Conservation (phyloP, 2,888 invertebrate genomes). For the Platypus cylindrus region DNA sequence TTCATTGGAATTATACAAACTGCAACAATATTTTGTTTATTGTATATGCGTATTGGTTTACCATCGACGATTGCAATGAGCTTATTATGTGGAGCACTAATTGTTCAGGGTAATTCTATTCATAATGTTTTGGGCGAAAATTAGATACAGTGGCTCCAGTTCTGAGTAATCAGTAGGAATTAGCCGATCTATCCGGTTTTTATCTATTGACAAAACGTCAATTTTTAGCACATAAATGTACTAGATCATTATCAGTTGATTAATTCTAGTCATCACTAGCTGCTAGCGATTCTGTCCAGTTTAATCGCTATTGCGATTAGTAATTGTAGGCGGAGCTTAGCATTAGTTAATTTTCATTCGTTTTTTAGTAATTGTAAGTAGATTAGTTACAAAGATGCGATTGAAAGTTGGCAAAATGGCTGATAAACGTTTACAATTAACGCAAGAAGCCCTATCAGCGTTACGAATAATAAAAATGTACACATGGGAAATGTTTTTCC, state of each 20-base stretch:
- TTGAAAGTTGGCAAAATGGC: conserved; percentile 26
- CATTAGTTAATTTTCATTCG: conserved; percentile 1
- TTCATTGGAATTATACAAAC: conserved; percentile 88
- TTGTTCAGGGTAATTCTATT: conserved; percentile 13
- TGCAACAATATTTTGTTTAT: conserved; percentile 62
- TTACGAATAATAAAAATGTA: conserved; percentile 28
- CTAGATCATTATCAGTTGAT: too few species aligned
- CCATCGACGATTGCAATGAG: conserved; percentile 42
- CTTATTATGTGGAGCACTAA: conserved; percentile 28
- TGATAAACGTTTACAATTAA: conserved; percentile 23
- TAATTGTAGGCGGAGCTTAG: neutral
- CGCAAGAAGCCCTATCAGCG: conserved; percentile 25
- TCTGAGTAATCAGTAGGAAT: too few species aligned
- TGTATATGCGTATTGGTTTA: conserved; percentile 46
- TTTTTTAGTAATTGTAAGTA: conserved; percentile 26
- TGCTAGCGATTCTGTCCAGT: neutral
- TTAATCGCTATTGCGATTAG: neutral
- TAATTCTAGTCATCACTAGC: too few species aligned
- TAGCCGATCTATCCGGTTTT: too few species aligned
- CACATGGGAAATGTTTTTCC: conserved; percentile 25
- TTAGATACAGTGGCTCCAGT: too few species aligned
- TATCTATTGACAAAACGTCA: too few species aligned
- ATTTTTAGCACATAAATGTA: too few species aligned
- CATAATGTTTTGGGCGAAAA: too few species aligned
- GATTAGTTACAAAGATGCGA: conserved; percentile 19